Evolutionary conservation across 37 sponge, comb jelly and placozoan species (phyloP), one percentile per base, ranked within the genome.

Genomic region (Aplysina aerophoba): DNA sequence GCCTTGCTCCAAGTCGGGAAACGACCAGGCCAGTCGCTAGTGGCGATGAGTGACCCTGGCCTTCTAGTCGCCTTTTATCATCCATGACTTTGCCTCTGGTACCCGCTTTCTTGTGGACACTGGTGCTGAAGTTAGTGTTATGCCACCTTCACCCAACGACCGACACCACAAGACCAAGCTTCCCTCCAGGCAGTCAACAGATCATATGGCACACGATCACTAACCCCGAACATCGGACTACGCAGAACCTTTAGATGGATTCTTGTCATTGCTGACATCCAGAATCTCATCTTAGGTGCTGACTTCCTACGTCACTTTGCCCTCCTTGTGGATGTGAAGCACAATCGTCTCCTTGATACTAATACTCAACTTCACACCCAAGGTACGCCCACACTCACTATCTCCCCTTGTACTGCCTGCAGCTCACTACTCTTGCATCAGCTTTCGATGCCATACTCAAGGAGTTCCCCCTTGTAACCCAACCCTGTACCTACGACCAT

Each of bases 271-370:
- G 93, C 93, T 20, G 85, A 93, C 62, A 90, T 93, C 2, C 82
- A 90, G 82, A 68, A 84, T 21, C 88, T 88, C n/a, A 93, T 93
- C 80, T 34, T 93, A 22, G 87, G 93, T 50, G 93, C 89, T 24
- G 93, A 92, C 34, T 90, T 90, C 61, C 80, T 90, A 24, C 58
- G 50, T 16, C 74, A 86, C 40, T 77, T 60, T 66, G 67, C 59
- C n/a, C 84, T 90, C 11, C 53, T 83, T 4, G 91, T 86, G 44
- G 88, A 88, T 53, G 31, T 87, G 16, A 56, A 36, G 16, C 39
- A 82, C 59, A 25, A 22, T 14, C 30, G 38, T 0, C 58, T 88
- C 57, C 0, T 88, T 3, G 81, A 89, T 62, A 35, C 59, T 13
- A n/a, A 22, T 19, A 73, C 85, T 15, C 59, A 56, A 21, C 83